Evolutionary conservation across 2,113 vertebrate genomes (phyloP).

Genomic region (Crocuta crocuta): DNA sequence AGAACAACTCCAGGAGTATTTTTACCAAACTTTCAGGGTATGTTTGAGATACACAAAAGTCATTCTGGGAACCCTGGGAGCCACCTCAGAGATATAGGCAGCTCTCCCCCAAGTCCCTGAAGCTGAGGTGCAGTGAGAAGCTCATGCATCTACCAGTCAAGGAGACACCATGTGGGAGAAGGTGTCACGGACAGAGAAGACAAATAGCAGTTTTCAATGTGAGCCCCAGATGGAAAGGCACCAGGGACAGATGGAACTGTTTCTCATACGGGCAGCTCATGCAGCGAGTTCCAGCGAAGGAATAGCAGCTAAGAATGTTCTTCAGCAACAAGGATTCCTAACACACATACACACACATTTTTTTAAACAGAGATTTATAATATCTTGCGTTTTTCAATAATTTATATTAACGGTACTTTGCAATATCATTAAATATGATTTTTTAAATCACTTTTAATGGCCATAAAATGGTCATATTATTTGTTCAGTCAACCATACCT

Average conservation of each 20-base stretch:
- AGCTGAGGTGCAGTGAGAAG: background rate
- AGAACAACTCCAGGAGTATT: background rate
- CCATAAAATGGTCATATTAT: background rate
- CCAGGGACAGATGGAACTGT: background rate
- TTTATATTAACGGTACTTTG: background rate
- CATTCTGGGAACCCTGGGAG: background rate
- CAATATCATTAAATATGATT: background rate
- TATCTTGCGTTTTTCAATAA: background rate
- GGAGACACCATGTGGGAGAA: background rate
- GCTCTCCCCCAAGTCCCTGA: background rate
- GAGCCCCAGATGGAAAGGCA: background rate
- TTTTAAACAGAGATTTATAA: background rate
- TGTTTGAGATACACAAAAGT: background rate
- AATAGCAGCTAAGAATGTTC: background rate
- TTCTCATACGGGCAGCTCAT: background rate
- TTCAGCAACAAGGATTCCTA: background rate
- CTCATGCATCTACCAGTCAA: fast-evolving
- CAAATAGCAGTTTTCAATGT: background rate
- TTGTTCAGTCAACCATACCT: background rate
- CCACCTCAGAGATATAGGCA: background rate
- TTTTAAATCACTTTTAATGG: background rate
- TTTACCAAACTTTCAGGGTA: background rate
- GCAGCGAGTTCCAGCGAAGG: background rate
- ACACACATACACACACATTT: background rate
- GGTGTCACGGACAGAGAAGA: background rate